Conservation (phyloP, 2,797 vertebrate species). For the Silurus lanzhouensis region DNA sequence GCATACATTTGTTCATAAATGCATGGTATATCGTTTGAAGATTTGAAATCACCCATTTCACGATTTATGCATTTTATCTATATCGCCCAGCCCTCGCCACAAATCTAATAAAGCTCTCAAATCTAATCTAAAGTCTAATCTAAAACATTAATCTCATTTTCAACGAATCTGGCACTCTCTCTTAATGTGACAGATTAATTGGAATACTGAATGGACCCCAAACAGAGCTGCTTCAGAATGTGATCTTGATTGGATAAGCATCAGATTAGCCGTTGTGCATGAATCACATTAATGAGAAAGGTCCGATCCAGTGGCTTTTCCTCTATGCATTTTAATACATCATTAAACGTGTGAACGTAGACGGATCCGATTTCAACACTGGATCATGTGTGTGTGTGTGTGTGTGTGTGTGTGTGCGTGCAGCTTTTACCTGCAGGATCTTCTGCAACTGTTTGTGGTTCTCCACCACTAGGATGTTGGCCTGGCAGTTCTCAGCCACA, state of each 20-base stretch:
- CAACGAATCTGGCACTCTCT: no score
- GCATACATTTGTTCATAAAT: no score
- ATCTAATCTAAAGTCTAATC: not conserved
- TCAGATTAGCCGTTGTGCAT: not conserved
- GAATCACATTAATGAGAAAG: no score
- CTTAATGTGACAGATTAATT: no score
- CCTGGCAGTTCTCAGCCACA: slow-evolving; percentile 81
- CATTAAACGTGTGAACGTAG: no score
- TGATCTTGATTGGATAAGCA: not conserved
- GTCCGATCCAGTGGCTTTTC: not conserved
- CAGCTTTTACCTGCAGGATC: slow-evolving; percentile 85
- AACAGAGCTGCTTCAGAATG: not conserved
- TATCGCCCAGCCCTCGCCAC: no score
- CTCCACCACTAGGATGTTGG: slow-evolving; percentile 89
- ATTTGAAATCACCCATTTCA: no score
- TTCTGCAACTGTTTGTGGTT: slow-evolving; percentile 92
- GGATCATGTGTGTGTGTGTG: not conserved
- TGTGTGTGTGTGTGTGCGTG: no score
- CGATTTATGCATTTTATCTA: no score
- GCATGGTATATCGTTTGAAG: no score
- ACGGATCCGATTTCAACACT: not conserved
- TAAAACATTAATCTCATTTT: not conserved
- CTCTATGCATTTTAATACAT: not conserved
- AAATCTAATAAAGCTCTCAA: no score
- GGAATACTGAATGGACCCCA: no score